Conservation (phyloP, 2,888 invertebrate genomes). For the Noctuana brunneofusca region DNA sequence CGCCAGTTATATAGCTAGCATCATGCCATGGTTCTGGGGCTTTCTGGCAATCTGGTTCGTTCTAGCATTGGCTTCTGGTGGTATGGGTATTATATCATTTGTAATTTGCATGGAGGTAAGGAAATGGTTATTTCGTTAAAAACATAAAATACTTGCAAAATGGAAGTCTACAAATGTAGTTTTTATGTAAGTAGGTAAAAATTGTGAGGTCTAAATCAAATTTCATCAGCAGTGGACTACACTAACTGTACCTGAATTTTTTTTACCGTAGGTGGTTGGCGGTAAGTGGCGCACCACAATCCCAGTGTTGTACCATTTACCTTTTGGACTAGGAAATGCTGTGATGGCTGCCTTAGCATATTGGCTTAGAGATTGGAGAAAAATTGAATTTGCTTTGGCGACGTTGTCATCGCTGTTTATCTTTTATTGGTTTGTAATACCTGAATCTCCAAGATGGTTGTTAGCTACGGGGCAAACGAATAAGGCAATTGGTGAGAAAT, state of each 20-base stretch:
- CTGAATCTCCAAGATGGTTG: slow-evolving; percentile 86
- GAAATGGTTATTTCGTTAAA: no score
- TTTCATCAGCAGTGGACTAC: no score
- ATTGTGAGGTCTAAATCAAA: no score
- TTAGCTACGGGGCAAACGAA: slow-evolving; percentile 78
- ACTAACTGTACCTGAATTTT: not conserved
- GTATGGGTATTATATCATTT: slow-evolving; percentile 85
- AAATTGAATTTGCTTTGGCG: slow-evolving; percentile 81
- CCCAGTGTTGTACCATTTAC: slow-evolving; percentile 84
- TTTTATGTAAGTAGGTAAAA: no score
- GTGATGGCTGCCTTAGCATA: slow-evolving; percentile 83
- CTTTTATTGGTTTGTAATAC: slow-evolving; percentile 74
- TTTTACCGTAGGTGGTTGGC: slow-evolving; percentile 73
- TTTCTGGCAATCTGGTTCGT: slow-evolving; percentile 82
- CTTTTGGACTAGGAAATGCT: slow-evolving; percentile 84
- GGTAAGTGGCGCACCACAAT: slow-evolving; percentile 84
- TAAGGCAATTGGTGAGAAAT: slow-evolving; percentile 68
- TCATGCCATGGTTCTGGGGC: slow-evolving; percentile 76
- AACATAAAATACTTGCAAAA: no score
- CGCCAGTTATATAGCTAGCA: slow-evolving; percentile 77
- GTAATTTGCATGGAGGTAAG: slow-evolving; percentile 84
- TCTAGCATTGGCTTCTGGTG: slow-evolving; percentile 84
- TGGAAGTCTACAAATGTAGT: no score
- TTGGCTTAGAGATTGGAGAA: slow-evolving; percentile 84
- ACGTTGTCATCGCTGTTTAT: slow-evolving; percentile 76